Base-by-base conservation (phyloP, 1,140 invertebrate genomes). In the Procambarus clarkii region DNA sequence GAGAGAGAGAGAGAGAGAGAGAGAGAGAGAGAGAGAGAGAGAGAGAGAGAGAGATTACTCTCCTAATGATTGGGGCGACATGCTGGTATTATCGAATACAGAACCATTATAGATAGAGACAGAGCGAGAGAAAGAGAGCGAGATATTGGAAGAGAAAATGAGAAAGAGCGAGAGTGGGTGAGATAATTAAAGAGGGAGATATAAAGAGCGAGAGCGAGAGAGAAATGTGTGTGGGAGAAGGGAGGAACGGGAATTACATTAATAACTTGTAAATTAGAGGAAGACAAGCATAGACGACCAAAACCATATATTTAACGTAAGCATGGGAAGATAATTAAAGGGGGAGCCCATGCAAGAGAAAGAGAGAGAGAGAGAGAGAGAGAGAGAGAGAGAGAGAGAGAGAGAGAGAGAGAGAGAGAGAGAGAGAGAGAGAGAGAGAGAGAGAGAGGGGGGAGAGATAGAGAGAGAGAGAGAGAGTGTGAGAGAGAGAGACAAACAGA, bases 241-340 rank as follows among this genome's bases (percentile, higher is more conserved):
- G 76, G 85, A 77, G 54, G 50, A 74, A 79, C 21, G 44, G 13
- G 85, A 87, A 87, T 87, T 87, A 87, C 48, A 77, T 46, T 87
- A 87, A 87, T 87, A 87, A 87, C 76, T 87, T 87, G 85, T 69
- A 87, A 87, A 87, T 87, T 87, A 87, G 85, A 87, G 85, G 74
- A 34, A 87, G 13, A 79, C 79, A 58, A 87, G 74, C 74, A 74
- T 74, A 34, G 15, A 34, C 4, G 76, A 79, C 21, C 34, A 87
- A 77, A 77, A 87, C 85, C 78, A 34, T 34, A 34, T 34, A 34
- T 34, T 34, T 34, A 34, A 34, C 34, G 34, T 34, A 34, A 86
- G 85, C 50, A 24, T 87, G 58, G 85, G 85, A 78, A 87, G 85
- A 87, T 87, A 76, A 79, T 74, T 87, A 45, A 21, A 87, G 85